These are phyloP conservation scores for Micropterix aruncella DNA, from an alignment of 2,888 invertebrate species.

Conservation along the genomic window DNA sequence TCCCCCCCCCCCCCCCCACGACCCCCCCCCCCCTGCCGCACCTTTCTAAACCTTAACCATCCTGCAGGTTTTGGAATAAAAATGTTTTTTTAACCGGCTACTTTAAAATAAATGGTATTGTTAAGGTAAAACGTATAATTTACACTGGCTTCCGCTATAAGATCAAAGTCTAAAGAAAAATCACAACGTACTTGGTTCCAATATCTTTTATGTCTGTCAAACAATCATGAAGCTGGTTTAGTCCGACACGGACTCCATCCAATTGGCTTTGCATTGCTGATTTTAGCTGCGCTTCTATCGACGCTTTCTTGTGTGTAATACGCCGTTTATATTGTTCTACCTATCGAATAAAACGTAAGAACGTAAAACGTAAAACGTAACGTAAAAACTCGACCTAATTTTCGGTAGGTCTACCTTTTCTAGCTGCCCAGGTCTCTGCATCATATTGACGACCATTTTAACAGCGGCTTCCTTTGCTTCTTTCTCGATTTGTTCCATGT, in stretches of 20 bases:
- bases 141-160: no score
- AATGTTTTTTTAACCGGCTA: no score
- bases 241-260: conserved; percentile 89
- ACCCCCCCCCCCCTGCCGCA: no score
- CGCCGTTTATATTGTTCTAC: conserved; percentile 66
- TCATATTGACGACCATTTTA: conserved; percentile 80
- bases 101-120: no score
- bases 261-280: conserved; percentile 98
- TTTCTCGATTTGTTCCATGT: conserved; percentile 58
- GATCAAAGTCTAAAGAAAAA: background rate
- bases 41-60: no score
- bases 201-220: conserved; percentile 72
- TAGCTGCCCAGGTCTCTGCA: conserved; percentile 88
- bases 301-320: conserved; percentile 67
- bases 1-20: no score
- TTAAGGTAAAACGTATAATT: no score
- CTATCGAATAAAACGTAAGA: conserved; percentile 18
- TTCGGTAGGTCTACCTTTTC: conserved; percentile 56
- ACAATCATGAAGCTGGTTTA: conserved; percentile 79
- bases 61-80: no score
- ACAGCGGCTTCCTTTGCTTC: conserved; percentile 65
- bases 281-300: conserved; percentile 89
- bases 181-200: conserved; percentile 28
- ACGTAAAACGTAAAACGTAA: conserved; percentile 1
- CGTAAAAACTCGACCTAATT: background rate